Base-by-base conservation (phyloP, 2,113 vertebrate genomes). In the Aspiorhynchus laticeps region DNA sequence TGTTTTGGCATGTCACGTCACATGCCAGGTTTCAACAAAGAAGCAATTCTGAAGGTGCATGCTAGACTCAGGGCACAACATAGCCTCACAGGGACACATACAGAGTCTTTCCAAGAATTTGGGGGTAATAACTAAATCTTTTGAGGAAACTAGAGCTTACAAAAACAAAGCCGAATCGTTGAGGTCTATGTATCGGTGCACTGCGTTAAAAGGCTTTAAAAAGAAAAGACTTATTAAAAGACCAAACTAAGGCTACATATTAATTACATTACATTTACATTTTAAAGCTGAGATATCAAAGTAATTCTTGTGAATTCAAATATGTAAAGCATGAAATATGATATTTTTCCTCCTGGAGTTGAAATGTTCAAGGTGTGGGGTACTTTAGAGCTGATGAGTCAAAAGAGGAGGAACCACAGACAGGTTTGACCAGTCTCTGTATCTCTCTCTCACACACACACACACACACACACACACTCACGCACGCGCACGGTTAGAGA, bases 11-110 rank as follows among this genome's bases (percentile, higher is more conserved):
- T 73, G 89, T 90, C 82, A 91, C 89, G 89, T 79, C 89, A 86
- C 88, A 88, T 89, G 88, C 88, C 69, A 85, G 33, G 31, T 87
- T 31, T 86, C 85, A 59, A 90, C 87, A 88, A 87, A 89, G 86
- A 90, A 88, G 91, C 91, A 93, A 91, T 87, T 90, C 53, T 76
- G 51, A 80, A 88, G 46, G n/a, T 51, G 21, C 71, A 92, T 24
- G 88, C 82, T 36, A 89, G 87, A n/a, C n/a, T n/a, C n/a, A 92
- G 87, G 88, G 84, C 76, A 88, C 86, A 88, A 87, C 4, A 77
- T 88, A 83, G 24, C 43, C 80, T 43, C 61, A 83, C n/a, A 63
- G 79, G 79, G 59, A 41, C n/a, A 82, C 17, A 46, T 31, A 46
- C n/a, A 82, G 46, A n/a, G 67, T 69, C 41, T 86, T 92, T 91